Evolutionary conservation across 2,797 vertebrate species (phyloP), one percentile per base, ranked within the genome.

Genomic region (Garrulus glandarius): DNA sequence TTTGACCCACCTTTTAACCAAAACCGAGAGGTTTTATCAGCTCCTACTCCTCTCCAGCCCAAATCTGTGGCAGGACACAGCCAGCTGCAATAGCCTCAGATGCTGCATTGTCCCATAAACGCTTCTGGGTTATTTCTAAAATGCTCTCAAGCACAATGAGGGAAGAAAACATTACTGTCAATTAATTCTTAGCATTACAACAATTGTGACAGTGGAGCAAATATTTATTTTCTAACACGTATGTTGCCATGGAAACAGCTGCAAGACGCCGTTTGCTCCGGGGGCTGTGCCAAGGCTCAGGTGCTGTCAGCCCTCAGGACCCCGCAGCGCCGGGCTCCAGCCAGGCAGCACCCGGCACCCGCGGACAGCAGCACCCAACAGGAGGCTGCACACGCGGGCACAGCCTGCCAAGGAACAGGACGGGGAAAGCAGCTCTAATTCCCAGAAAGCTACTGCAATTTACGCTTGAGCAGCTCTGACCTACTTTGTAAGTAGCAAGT

Each of bases 181-280:
- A 57, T 91, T 75, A 91, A 89, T 77, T 84, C 50, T 76, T 56
- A 81, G 15, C 27, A 43, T 84, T 87, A 94, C 2, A 2, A 55
- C 29, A 50, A 46, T 44, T 56, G 76, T 67, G 52, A 61, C 76
- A 86, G 52, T 11, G 57, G 36, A 95, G 63, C 46, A 92, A 96
- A 92, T 86, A 84, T 65, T 91, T 91, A n/a, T 93, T 90, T 93
- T 86, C 70, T 30, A 41, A 11, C 24, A 49, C 23, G 5, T 2
- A 27, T 20, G 82, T 69, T 94, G 92, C 29, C 84, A 72, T 44
- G 72, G 91, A 46, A 93, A 56, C 84, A 52, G 81, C 81, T 41
- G 60, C 46, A 20, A 44, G 46, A 56, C 2, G 1, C 76, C 6
- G 3, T 30, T 61, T 6, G 65, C 44, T 56, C 13, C 0, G 0